Percentiles rank a stretch among this genome's conserved stretches.
These are phyloP conservation scores for Liasis olivaceus DNA, from an alignment of 2,797 vertebrate species.

Conservation along the genomic window DNA sequence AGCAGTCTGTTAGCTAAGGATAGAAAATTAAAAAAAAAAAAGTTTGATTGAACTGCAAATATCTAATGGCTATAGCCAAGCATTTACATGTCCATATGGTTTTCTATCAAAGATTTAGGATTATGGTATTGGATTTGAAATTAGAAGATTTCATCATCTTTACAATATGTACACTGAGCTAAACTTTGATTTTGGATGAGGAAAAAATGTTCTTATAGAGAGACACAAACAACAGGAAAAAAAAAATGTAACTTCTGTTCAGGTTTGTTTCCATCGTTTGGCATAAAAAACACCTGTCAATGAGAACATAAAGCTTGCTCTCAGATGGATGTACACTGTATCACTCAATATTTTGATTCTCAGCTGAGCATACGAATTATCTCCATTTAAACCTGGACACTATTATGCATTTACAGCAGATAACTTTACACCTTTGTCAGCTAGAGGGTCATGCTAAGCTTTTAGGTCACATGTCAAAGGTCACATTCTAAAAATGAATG, in stretches of 20 bases:
- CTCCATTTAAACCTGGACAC: not conserved
- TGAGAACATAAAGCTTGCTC: not conserved
- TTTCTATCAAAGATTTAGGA: constrained; percentile 15
- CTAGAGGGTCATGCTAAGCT: too few species aligned
- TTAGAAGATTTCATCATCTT: not conserved
- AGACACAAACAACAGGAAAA: not conserved
- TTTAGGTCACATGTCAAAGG: too few species aligned
- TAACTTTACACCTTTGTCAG: not conserved
- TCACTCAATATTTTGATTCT: not conserved
- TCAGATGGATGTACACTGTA: not conserved
- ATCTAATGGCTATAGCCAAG: not conserved
- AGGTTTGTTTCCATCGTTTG: not conserved
- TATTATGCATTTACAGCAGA: too few species aligned
- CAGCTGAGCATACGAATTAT: not conserved
- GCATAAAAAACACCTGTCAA: not conserved
- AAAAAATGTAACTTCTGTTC: not conserved
- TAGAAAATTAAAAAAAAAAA: not conserved
- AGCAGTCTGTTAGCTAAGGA: not conserved
- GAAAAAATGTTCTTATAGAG: not conserved
- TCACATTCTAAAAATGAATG: too few species aligned
- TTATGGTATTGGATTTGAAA: constrained; percentile 45
- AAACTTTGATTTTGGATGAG: not conserved
- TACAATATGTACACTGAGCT: constrained; percentile 15
- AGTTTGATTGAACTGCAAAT: not conserved
- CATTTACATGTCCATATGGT: not conserved